These are phyloP conservation scores for Theretra japonica DNA, from an alignment of 2,888 invertebrate species.

Conservation along the genomic window DNA sequence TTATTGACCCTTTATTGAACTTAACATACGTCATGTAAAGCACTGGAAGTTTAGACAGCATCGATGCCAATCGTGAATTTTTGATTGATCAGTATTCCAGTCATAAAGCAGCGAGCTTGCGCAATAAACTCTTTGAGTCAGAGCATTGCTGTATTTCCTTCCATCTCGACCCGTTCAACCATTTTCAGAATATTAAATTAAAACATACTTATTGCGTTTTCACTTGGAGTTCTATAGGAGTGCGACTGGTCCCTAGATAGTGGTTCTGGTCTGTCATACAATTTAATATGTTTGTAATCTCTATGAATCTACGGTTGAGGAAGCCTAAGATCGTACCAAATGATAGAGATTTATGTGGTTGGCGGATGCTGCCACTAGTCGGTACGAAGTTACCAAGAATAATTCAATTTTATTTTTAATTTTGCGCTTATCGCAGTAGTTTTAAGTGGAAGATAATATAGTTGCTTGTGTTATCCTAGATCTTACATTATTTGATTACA, in stretches of 20 bases:
- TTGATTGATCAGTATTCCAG: conserved; percentile 19
- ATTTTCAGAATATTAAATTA: conserved; percentile 16
- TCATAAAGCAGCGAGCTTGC: conserved; percentile 12
- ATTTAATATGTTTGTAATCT: not conserved
- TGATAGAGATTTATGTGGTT: too few species aligned
- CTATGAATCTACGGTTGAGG: not conserved
- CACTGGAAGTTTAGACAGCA: conserved; percentile 9
- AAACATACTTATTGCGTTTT: conserved; percentile 6
- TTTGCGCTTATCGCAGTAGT: too few species aligned
- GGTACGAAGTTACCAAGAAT: too few species aligned
- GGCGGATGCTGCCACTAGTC: too few species aligned
- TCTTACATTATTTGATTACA: too few species aligned
- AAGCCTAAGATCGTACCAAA: not conserved
- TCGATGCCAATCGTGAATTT: conserved; percentile 15
- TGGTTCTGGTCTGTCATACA: not conserved
- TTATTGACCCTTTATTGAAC: not conserved
- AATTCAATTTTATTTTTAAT: too few species aligned
- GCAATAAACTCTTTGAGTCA: conserved; percentile 6
- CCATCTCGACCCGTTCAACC: not conserved
- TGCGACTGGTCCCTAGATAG: not conserved
- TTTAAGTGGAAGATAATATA: too few species aligned
- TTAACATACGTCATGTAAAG: conserved; percentile 1
- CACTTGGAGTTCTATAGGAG: not conserved
- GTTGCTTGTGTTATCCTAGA: too few species aligned
- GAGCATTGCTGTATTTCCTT: not conserved